Percentiles rank a stretch among this genome's conserved stretches.
Evolutionary conservation across 2,113 vertebrate species (phyloP).

Genomic region (Oncorhynchus nerka): DNA sequence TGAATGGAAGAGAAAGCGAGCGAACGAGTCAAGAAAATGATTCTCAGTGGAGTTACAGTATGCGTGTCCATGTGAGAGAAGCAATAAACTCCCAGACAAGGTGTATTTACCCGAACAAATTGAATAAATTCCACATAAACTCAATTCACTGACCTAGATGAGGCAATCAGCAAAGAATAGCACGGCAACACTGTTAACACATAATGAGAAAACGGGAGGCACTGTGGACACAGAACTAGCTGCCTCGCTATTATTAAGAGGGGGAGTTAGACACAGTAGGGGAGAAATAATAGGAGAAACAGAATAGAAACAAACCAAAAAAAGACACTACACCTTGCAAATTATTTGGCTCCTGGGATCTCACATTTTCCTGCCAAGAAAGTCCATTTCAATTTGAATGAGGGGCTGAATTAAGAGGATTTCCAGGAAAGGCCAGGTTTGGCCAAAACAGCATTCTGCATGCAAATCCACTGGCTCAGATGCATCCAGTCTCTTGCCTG

Average conservation of each 20-base stretch:
- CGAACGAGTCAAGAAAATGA: neutral
- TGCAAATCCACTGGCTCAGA: slow-evolving; percentile 67
- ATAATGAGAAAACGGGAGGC: slow-evolving; percentile 65
- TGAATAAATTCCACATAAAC: slow-evolving; percentile 45
- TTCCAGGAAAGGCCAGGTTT: slow-evolving; percentile 69
- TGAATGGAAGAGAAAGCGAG: slow-evolving; percentile 21
- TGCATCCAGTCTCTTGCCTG: slow-evolving; percentile 50
- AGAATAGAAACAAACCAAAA: slow-evolving; percentile 42
- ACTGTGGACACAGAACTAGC: slow-evolving; percentile 67
- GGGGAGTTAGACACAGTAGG: slow-evolving; percentile 53
- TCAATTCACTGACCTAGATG: slow-evolving; percentile 63
- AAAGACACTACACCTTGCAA: slow-evolving; percentile 68
- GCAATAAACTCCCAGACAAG: slow-evolving; percentile 27
- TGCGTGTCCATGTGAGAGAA: slow-evolving; percentile 6
- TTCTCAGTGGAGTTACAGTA: neutral
- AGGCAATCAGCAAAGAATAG: slow-evolving; percentile 54
- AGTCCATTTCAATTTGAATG: slow-evolving; percentile 77
- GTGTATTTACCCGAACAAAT: slow-evolving; percentile 58
- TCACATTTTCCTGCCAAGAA: slow-evolving; percentile 65
- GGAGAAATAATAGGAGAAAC: slow-evolving; percentile 60
- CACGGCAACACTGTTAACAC: slow-evolving; percentile 50
- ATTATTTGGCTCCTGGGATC: slow-evolving; percentile 69
- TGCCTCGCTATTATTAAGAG: slow-evolving; percentile 53
- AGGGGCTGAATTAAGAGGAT: slow-evolving; percentile 76
- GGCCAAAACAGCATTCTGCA: slow-evolving; percentile 69